Percentiles rank a stretch among this genome's conserved stretches.
Evolutionary conservation across 2,113 vertebrate genomes (phyloP).

Genomic region (Bubalus kerabau): DNA sequence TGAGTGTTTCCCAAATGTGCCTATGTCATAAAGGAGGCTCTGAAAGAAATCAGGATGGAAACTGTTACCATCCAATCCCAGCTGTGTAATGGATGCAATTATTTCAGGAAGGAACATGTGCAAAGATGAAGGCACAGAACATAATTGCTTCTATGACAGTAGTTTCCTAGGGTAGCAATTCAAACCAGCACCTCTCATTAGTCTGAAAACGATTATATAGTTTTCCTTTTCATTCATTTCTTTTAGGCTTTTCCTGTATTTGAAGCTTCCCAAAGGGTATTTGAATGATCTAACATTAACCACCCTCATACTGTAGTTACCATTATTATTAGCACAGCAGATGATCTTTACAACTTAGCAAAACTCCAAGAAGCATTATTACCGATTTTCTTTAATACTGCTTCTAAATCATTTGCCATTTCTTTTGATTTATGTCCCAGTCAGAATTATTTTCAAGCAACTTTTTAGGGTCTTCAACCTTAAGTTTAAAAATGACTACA

Average conservation of each 20-base stretch:
- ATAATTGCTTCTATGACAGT: conserved; percentile 44
- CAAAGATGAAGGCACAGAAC: conserved; percentile 8
- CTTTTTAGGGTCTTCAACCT: conserved; percentile 29
- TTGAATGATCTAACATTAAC: conserved; percentile 59
- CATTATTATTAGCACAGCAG: conserved; percentile 62
- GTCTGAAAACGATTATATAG: conserved; percentile 34
- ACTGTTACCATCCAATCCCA: not conserved
- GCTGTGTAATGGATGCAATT: conserved; percentile 3
- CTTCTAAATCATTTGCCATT: conserved; percentile 43
- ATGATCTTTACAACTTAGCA: conserved; percentile 48
- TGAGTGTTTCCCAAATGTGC: not conserved
- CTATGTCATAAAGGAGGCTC: not conserved
- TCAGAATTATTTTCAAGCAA: conserved; percentile 39
- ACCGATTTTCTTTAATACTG: conserved; percentile 44
- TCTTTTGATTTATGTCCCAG: not conserved
- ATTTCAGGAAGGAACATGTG: conserved; percentile 12
- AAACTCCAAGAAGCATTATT: conserved; percentile 43
- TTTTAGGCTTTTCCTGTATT: conserved; percentile 45
- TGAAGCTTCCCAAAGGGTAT: conserved; percentile 48
- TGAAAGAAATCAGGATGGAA: not conserved
- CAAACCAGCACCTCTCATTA: conserved; percentile 37
- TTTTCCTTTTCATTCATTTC: conserved; percentile 23
- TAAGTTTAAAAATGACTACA: conserved; percentile 35
- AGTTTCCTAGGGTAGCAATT: conserved; percentile 32
- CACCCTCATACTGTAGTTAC: conserved; percentile 44